phyloP scores from a whole-genome alignment of 2,113 vertebrate genomes.

The Callocephalon fimbriatum region DNA sequence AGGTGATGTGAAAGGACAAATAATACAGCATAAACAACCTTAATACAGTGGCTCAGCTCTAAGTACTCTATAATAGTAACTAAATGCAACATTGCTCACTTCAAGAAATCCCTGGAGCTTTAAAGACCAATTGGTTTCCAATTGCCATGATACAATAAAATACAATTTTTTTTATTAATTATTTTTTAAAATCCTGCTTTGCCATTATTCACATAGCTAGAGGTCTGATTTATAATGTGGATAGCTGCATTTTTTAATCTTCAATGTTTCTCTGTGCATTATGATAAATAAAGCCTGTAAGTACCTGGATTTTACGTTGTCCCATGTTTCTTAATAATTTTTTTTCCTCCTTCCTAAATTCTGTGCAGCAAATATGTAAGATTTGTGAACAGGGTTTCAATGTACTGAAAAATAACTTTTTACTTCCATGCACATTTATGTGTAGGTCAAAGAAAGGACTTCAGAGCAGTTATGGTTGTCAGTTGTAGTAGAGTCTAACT shows the following conservation, averaged over 20 bases:
- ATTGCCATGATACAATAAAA: not conserved
- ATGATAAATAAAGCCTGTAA: not conserved
- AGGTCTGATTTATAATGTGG: not conserved
- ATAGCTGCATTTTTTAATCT: not conserved
- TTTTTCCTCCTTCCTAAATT: not conserved
- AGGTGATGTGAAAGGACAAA: not conserved
- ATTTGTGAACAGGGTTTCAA: not conserved
- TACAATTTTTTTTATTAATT: not conserved
- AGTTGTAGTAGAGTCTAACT: not conserved
- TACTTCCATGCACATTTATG: not conserved
- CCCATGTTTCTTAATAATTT: not conserved
- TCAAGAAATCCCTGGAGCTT: not conserved
- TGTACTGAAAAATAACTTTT: not conserved
- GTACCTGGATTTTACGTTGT: not conserved
- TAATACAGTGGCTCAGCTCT: not conserved
- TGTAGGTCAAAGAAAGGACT: conserved; percentile 1
- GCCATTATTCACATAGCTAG: not conserved
- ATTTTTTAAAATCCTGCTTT: not conserved
- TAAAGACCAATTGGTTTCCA: not conserved
- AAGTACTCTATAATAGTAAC: not conserved
- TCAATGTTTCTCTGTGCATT: not conserved
- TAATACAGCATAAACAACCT: not conserved
- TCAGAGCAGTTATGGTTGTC: not conserved
- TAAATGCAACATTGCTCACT: not conserved
- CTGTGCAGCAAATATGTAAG: not conserved